Conservation (phyloP, 2,797 vertebrate species). For the Myripristis murdjan region DNA sequence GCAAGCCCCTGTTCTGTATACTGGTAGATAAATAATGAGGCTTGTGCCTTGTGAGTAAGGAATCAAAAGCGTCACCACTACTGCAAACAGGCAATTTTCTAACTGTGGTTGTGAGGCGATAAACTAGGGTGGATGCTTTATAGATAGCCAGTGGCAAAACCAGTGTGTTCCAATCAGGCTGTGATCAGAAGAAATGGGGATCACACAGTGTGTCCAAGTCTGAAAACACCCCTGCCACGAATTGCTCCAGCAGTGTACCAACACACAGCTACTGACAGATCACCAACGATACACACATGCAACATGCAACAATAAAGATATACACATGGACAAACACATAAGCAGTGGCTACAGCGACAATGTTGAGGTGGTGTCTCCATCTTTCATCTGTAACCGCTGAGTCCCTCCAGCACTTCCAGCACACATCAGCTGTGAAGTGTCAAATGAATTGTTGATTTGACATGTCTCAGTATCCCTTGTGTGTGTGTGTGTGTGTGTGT, state of each 20-base stretch:
- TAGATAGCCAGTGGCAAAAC: conserved; percentile 41
- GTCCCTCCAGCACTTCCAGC: conserved; percentile 25
- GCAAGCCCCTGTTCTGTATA: conserved; percentile 3
- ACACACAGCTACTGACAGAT: conserved; percentile 15
- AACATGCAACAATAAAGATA: neutral
- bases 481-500: conserved; percentile 1
- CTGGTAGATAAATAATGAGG: conserved; percentile 42
- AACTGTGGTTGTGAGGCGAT: conserved; percentile 43
- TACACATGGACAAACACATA: conserved; percentile 8
- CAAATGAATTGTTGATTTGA: conserved; percentile 54
- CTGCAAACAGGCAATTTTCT: conserved; percentile 53
- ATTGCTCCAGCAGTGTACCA: conserved; percentile 13
- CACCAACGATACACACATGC: conserved; percentile 32
- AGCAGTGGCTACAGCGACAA: conserved; percentile 21
- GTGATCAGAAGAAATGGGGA: conserved; percentile 68
- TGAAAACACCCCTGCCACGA: conserved; percentile 51
- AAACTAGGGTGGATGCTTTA: conserved; percentile 29
- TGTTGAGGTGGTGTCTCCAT: conserved; percentile 32
- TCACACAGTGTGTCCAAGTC: conserved; percentile 48
- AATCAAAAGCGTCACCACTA: conserved; percentile 42
- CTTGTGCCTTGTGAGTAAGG: conserved; percentile 28
- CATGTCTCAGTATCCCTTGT: conserved; percentile 25
- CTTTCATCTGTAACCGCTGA: conserved; percentile 47
- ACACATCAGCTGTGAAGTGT: conserved; percentile 47
- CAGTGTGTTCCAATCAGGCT: conserved; percentile 49